Percentiles rank a stretch among this genome's conserved stretches.
Conservation (phyloP, 2,797 vertebrate genomes). For the Platalea minor region DNA sequence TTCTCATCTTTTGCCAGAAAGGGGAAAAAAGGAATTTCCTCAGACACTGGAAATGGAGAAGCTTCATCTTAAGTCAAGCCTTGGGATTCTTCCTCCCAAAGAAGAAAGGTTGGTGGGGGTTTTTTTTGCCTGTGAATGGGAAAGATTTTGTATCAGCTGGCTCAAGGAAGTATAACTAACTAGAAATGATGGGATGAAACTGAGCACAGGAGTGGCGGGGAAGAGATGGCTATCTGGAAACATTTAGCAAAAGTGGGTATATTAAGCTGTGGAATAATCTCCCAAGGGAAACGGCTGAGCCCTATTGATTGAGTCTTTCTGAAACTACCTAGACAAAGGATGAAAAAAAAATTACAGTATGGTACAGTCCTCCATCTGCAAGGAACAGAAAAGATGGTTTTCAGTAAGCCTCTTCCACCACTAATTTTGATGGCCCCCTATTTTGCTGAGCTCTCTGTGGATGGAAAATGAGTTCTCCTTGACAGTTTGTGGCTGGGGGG, state of each 20-base stretch:
- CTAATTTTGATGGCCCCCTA: background rate
- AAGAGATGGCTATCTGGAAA: conserved; percentile 31
- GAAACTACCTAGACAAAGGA: background rate
- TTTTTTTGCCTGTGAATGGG: background rate
- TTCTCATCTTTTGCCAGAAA: background rate
- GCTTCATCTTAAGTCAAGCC: background rate
- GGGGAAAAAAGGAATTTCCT: background rate
- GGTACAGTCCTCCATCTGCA: background rate
- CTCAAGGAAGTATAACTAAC: conserved; percentile 15
- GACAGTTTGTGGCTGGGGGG: background rate
- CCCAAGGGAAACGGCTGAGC: background rate
- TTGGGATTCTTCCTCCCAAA: background rate
- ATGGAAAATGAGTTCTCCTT: background rate
- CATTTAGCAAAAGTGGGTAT: conserved; percentile 34
- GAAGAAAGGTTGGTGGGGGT: background rate
- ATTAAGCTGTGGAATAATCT: conserved; percentile 1
- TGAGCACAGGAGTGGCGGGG: background rate
- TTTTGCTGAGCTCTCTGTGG: background rate
- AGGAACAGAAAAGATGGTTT: background rate
- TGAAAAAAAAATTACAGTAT: background rate
- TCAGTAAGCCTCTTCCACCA: background rate
- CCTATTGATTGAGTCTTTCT: background rate
- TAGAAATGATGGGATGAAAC: conserved; percentile 33
- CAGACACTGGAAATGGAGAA: background rate
- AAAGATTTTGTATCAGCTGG: background rate